phyloP scores from a whole-genome alignment of 1,140 invertebrate species.

The Steinernema feltiae region DNA sequence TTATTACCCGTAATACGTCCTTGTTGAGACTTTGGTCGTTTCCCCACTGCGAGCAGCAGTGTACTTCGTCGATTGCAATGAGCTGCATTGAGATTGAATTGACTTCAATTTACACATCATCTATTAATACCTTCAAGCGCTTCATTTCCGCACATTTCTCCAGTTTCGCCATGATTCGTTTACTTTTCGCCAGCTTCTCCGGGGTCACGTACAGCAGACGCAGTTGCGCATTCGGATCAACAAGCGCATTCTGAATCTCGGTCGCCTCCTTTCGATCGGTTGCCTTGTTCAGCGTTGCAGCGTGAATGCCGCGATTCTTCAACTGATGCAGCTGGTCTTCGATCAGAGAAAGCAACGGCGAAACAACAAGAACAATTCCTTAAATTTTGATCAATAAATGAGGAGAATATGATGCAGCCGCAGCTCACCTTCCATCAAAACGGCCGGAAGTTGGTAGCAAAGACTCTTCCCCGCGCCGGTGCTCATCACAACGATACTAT shows the following conservation, averaged over 20 bases:
- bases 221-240: constrained; percentile 54
- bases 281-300: constrained; percentile 68
- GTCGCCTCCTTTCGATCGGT: constrained; percentile 64
- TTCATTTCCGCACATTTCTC: constrained; percentile 73
- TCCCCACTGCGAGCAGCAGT: constrained; percentile 89
- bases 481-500: no score
- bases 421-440: constrained; percentile 68
- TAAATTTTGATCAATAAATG: no score
- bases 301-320: constrained; percentile 66
- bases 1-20: constrained; percentile 65
- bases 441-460: no score
- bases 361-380: constrained; percentile 78
- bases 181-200: constrained; percentile 83
- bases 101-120: background rate
- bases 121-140: constrained; percentile 61
- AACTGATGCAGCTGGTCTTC: constrained; percentile 79
- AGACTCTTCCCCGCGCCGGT: no score
- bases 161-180: constrained; percentile 76
- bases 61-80: constrained; percentile 87
- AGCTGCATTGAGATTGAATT: constrained; percentile 49
- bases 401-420: no score
- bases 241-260: constrained; percentile 56
- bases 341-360: constrained; percentile 83
- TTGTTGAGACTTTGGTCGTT: constrained; percentile 66
- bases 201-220: constrained; percentile 87